Evolutionary conservation across 2,888 invertebrate species (phyloP), one percentile per base, ranked within the genome.

Genomic region (Calephelis perditalis): DNA sequence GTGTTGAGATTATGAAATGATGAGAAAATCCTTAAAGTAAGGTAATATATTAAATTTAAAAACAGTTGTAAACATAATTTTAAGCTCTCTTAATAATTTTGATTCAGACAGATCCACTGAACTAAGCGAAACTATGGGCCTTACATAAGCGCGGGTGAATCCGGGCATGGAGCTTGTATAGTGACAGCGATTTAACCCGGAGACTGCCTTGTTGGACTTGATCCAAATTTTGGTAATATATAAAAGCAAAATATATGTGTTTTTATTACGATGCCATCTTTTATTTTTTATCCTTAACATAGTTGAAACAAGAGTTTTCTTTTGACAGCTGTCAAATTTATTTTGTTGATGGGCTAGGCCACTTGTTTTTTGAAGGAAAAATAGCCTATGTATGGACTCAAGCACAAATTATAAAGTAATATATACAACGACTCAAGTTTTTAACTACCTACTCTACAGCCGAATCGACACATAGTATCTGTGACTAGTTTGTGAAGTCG

Each of bases 211-310:
- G 81, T 80, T 82, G 86, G 86, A 84, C 80, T 70, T 69, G 82
- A 73, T 86, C 84, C 85, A 80, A 81, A 77, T 81, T 84, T 86
- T 84, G 85, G 84, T 86, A 84, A 81, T 81, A 78, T 80, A 84
- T 81, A 81, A 84, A 88, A 84, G 83, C 82, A 82, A 86, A 87
- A 86, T 88, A 89, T 88, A 88, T 87, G 88, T 88, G 88, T 88
- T 89, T 89, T 87, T 88, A 87, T 89, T 88, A 88, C 79, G 81
- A 84, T 68, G 61, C 57, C 47, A 66, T 81, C 76, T 86, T 88
- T 86, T 73, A 83, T 84, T 85, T 76, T 37, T 60, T 3, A 47
- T 43, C 26, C 26, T 26, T 26, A 26, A 26, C 26, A 26, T 26
- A 26, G 26, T 26, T 26, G 26, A 26, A 26, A 26, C 26, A 26